Evolutionary conservation across 2,888 invertebrate species (phyloP).

Genomic region (Microdon myrmicae): DNA sequence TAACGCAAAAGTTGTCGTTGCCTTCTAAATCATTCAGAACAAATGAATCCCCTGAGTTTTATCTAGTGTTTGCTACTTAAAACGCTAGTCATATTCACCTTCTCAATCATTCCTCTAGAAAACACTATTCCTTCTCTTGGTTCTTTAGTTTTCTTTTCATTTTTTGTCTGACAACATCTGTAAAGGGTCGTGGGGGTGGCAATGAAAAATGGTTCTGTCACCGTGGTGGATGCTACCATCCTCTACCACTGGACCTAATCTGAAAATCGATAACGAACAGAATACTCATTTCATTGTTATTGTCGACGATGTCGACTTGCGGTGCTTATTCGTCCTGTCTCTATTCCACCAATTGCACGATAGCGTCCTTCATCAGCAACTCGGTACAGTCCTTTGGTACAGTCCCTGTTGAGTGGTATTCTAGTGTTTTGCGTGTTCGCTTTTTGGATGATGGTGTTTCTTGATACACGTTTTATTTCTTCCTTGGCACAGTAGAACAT

Average conservation of each 20-base stretch:
- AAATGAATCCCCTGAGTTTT: too few species aligned
- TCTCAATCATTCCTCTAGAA: too few species aligned
- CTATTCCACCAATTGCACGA: too few species aligned
- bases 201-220: slow-evolving; percentile 36
- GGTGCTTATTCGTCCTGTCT: too few species aligned
- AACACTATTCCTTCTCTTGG: too few species aligned
- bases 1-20: too few species aligned
- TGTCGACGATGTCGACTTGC: slow-evolving; percentile 22
- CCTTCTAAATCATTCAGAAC: too few species aligned
- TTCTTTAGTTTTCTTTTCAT: too few species aligned
- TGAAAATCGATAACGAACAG: slow-evolving; percentile 48
- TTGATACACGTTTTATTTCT: slow-evolving; percentile 36
- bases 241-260: slow-evolving; percentile 36
- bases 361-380: too few species aligned
- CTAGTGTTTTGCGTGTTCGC: slow-evolving; percentile 42
- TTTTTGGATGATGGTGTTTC: slow-evolving; percentile 42
- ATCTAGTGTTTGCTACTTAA: too few species aligned
- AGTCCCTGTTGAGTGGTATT: slow-evolving; percentile 26
- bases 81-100: too few species aligned
- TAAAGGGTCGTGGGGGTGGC: slow-evolving; percentile 29
- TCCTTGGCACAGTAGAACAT: slow-evolving; percentile 17
- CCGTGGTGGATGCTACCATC: slow-evolving; percentile 10
- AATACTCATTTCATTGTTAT: slow-evolving; percentile 36
- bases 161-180: slow-evolving; percentile 24
- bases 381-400: too few species aligned